Percentiles rank a stretch among this genome's conserved stretches.
Evolutionary conservation across 2,888 invertebrate species (phyloP).

Genomic region (Cerceris rybyensis): DNA sequence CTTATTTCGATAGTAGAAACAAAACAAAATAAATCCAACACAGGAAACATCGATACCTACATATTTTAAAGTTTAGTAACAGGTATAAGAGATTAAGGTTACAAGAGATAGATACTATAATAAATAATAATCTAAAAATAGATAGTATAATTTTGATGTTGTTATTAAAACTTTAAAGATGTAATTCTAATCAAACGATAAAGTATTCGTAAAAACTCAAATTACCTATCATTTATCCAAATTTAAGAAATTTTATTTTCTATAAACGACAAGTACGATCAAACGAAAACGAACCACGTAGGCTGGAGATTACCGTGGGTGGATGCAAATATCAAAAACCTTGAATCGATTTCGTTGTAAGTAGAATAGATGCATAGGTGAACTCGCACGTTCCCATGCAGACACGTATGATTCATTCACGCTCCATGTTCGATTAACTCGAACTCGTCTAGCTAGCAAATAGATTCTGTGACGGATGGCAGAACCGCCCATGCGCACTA

Average conservation of each 20-base stretch:
- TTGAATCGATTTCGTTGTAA: constrained; percentile 70
- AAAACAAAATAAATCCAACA: no score
- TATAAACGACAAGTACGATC: neutral
- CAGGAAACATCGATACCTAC: no score
- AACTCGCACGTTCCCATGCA: constrained; percentile 62
- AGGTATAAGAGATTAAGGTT: no score
- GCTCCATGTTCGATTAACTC: constrained; percentile 62
- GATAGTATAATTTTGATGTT: no score
- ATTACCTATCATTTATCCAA: no score
- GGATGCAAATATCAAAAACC: constrained; percentile 72
- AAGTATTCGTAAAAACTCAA: neutral
- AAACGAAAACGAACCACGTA: constrained; percentile 12
- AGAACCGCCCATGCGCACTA: neutral
- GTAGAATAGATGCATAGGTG: constrained; percentile 67
- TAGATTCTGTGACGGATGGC: constrained; percentile 31
- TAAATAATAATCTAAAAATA: no score
- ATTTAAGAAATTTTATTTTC: no score
- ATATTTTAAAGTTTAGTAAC: no score
- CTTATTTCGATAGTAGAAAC: no score
- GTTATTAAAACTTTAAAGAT: no score
- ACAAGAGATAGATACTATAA: no score
- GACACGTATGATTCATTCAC: constrained; percentile 60
- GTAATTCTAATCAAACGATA: neutral
- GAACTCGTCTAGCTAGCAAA: constrained; percentile 36
- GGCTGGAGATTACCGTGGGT: constrained; percentile 49